phyloP scores from a whole-genome alignment of 2,113 vertebrate genomes.

The Tonatia bakeri region DNA sequence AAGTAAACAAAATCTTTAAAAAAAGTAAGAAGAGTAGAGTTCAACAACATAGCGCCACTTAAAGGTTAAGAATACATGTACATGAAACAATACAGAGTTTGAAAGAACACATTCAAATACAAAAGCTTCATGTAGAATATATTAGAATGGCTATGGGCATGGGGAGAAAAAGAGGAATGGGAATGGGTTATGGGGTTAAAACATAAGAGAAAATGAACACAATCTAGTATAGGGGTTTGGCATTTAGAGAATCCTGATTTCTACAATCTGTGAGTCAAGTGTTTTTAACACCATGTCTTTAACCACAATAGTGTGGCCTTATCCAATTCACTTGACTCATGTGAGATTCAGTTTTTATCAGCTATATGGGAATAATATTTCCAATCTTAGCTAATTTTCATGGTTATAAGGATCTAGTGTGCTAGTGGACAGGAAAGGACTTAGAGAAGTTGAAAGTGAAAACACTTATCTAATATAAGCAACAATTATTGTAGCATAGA shows the following conservation, averaged over 20 bases:
- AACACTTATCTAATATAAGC: neutral
- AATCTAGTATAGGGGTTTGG: neutral
- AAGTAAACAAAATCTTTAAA: neutral
- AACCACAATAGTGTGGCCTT: neutral
- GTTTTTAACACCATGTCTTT: neutral
- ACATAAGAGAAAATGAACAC: neutral
- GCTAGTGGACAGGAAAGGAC: neutral
- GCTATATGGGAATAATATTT: neutral
- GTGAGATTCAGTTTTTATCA: neutral
- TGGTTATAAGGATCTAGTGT: neutral
- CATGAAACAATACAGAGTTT: neutral
- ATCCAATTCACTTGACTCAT: neutral
- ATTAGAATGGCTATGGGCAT: neutral
- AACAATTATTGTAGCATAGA: neutral
- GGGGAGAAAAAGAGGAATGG: neutral
- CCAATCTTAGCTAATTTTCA: neutral
- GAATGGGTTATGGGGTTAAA: neutral
- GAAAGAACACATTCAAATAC: conserved; percentile 12
- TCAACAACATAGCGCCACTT: neutral
- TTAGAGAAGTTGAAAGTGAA: conserved; percentile 22
- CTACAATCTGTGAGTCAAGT: neutral
- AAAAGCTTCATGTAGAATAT: neutral
- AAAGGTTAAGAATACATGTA: neutral
- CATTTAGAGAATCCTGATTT: neutral
- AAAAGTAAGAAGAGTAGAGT: neutral